Evolutionary conservation across 2,113 vertebrate genomes (phyloP).

Genomic region (Uropsilus gracilis): DNA sequence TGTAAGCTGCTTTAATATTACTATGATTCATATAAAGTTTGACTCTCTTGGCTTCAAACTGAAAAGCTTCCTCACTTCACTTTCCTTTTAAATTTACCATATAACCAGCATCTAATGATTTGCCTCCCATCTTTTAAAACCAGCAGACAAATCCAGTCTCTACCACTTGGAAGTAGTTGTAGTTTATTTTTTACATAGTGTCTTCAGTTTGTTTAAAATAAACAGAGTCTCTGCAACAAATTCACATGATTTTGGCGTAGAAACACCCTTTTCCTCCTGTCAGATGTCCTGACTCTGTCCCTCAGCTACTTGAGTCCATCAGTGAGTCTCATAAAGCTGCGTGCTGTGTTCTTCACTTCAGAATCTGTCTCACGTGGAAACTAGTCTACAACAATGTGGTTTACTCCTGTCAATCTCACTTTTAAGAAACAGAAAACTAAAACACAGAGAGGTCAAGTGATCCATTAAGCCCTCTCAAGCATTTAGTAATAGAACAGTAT

Average conservation of each 20-base stretch:
- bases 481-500: too few relatives aligned
- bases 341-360: background rate
- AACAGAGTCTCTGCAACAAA: background rate
- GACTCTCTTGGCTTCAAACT: too few relatives aligned
- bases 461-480: background rate
- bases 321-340: too few relatives aligned
- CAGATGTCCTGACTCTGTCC: background rate
- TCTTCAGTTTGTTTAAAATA: background rate
- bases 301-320: too few relatives aligned
- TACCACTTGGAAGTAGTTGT: background rate
- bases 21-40: too few relatives aligned
- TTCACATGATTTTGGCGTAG: too few relatives aligned
- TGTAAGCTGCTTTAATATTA: too few relatives aligned
- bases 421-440: background rate
- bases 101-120: background rate
- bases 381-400: too few relatives aligned
- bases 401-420: background rate
- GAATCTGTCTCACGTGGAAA: background rate
- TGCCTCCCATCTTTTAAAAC: background rate
- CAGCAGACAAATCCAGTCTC: background rate
- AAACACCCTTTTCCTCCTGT: background rate
- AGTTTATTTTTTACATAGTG: background rate
- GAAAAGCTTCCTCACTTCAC: too few relatives aligned
- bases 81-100: background rate
- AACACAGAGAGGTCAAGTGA: background rate